Evolutionary conservation across 2,797 vertebrate genomes (phyloP).

Genomic region (Eospalax fontanierii): DNA sequence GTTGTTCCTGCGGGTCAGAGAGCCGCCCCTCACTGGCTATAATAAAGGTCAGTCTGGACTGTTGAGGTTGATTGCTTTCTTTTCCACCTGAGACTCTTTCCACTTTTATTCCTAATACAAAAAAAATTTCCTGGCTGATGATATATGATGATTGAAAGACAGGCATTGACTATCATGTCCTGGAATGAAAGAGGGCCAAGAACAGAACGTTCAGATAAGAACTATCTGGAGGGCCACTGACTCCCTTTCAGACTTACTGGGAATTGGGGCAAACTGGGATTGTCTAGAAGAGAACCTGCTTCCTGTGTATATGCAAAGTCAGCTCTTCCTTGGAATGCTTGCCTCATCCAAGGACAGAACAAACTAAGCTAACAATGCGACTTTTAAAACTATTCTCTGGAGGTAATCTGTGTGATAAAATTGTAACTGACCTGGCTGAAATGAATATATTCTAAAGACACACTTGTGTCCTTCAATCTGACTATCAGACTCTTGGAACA

Average conservation of each 20-base stretch:
- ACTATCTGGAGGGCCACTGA: background rate
- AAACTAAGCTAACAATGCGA: background rate
- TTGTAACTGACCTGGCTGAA: background rate
- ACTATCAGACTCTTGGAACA: background rate
- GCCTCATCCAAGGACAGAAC: background rate
- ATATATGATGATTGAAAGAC: background rate
- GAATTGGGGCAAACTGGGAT: background rate
- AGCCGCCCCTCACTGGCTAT: no score
- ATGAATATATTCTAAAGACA: background rate
- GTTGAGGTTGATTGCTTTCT: no score
- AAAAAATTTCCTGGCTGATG: conserved; percentile 89
- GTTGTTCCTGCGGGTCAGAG: no score
- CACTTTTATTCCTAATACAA: conserved; percentile 79
- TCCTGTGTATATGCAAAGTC: background rate
- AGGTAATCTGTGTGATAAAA: background rate
- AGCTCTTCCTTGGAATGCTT: background rate
- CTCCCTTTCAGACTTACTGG: background rate
- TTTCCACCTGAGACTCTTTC: no score
- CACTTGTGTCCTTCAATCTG: background rate
- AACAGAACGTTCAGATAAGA: background rate
- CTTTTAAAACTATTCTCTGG: background rate
- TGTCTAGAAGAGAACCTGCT: background rate
- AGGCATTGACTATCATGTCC: background rate
- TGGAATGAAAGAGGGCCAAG: background rate
- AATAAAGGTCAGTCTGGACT: no score